Evolutionary conservation across 2,888 invertebrate genomes (phyloP).

Genomic region (Plutella xylostella): DNA sequence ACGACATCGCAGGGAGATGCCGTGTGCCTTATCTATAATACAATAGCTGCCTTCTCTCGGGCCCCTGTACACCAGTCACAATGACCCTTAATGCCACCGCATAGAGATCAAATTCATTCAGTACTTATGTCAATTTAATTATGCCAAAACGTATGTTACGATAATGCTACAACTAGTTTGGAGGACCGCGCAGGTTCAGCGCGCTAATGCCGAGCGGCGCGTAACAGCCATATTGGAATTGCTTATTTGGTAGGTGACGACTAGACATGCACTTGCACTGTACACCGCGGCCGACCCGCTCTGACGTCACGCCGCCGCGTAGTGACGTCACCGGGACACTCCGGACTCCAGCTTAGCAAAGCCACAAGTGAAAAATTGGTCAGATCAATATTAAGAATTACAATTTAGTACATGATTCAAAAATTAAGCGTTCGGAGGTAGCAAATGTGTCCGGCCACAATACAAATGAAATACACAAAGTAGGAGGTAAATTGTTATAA

Average conservation of each 20-base stretch:
- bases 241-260: slow-evolving; percentile 9
- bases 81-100: not conserved
- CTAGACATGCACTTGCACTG: slow-evolving; percentile 6
- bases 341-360: not conserved
- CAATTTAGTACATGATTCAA: not conserved
- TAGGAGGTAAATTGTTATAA: too few species aligned
- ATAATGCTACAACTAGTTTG: not conserved
- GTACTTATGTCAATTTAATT: not conserved
- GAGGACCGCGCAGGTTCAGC: not conserved
- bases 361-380: slow-evolving; percentile 5
- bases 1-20: too few species aligned
- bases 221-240: slow-evolving; percentile 4
- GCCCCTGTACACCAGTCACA: not conserved
- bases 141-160: too few species aligned
- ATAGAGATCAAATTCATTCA: slow-evolving; percentile 2
- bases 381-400: not conserved
- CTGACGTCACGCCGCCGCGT: not conserved
- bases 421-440: not conserved
- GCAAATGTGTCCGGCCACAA: too few species aligned
- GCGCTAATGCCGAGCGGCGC: slow-evolving; percentile 2
- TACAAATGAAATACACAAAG: too few species aligned
- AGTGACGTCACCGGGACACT: not conserved
- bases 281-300: not conserved
- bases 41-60: not conserved
- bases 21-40: not conserved